phyloP scores from a whole-genome alignment of 1,140 invertebrate species.

The Pollicipes pollicipes region DNA sequence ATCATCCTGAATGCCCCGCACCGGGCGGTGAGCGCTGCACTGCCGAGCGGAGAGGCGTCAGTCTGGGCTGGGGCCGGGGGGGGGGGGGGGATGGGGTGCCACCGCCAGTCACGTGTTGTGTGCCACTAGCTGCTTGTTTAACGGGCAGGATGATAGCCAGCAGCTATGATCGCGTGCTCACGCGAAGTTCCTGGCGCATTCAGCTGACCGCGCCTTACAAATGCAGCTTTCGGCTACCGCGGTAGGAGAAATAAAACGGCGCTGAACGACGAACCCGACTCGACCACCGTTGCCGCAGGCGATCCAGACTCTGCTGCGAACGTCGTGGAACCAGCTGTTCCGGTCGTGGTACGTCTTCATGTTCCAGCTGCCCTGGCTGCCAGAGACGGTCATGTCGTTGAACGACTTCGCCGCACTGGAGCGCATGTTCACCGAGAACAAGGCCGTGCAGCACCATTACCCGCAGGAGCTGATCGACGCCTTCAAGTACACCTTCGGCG shows the following conservation, averaged over 20 bases:
- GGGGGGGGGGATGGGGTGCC: too few species aligned
- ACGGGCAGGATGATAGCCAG: too few species aligned
- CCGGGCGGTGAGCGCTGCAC: constrained; percentile 31
- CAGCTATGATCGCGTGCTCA: too few species aligned
- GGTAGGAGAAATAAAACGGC: too few species aligned
- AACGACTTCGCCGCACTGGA: constrained; percentile 11
- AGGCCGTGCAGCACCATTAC: neutral
- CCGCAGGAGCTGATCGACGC: constrained; percentile 13
- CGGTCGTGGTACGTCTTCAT: constrained; percentile 16
- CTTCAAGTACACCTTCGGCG: constrained; percentile 17
- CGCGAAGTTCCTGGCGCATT: too few species aligned
- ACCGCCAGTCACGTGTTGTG: too few species aligned
- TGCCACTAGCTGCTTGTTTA: too few species aligned
- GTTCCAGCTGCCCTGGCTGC: constrained; percentile 17
- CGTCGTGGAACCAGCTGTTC: neutral
- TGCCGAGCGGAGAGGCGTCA: neutral
- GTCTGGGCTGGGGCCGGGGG: neutral
- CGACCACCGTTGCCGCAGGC: neutral
- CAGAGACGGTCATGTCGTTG: constrained; percentile 10
- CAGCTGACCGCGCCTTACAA: too few species aligned
- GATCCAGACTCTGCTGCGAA: neutral
- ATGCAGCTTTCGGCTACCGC: too few species aligned
- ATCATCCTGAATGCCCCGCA: constrained; percentile 55
- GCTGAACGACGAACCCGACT: neutral
- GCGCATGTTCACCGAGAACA: constrained; percentile 6